Conservation (phyloP, 2,113 vertebrate species). For the Brachirus orientalis region DNA sequence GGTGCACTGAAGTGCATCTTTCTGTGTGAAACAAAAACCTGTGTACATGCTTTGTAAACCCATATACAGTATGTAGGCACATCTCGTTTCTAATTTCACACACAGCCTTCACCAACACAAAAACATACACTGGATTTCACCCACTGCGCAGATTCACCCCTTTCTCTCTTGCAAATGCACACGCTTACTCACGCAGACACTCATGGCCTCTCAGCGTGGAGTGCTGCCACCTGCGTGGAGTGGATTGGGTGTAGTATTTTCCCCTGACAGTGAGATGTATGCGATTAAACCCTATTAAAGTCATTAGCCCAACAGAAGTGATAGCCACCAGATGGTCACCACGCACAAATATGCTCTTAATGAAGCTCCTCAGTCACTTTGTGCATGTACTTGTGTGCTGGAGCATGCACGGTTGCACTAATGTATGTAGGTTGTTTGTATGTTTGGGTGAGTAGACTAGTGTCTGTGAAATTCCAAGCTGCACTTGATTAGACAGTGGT, state of each 20-base stretch:
- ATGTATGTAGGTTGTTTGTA: conserved; percentile 4
- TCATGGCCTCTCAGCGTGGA: conserved; percentile 46
- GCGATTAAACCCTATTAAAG: conserved; percentile 74
- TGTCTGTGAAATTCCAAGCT: conserved; percentile 29
- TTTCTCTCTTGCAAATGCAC: not conserved
- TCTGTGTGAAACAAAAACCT: too few relatives aligned
- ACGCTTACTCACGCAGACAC: conserved; percentile 8
- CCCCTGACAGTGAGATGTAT: conserved; percentile 64
- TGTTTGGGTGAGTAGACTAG: conserved; percentile 18
- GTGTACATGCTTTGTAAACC: too few relatives aligned
- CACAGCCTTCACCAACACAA: too few relatives aligned
- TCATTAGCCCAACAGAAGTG: conserved; percentile 66
- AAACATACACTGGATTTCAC: conserved; percentile 4
- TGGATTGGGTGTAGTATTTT: conserved; percentile 15
- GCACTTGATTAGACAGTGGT: conserved; percentile 52
- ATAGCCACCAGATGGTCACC: conserved; percentile 73
- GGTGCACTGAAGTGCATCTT: too few relatives aligned
- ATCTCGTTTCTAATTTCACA: not conserved
- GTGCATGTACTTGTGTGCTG: conserved; percentile 13
- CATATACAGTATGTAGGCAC: too few relatives aligned
- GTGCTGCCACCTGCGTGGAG: conserved; percentile 63
- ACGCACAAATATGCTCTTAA: conserved; percentile 67
- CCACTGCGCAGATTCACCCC: not conserved
- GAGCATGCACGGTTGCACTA: not conserved
- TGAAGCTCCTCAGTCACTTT: conserved; percentile 65